Percentiles rank a stretch among this genome's conserved stretches.
These are phyloP conservation scores for Oncorhynchus keta DNA, from an alignment of 2,113 vertebrate genomes.

Conservation along the genomic window DNA sequence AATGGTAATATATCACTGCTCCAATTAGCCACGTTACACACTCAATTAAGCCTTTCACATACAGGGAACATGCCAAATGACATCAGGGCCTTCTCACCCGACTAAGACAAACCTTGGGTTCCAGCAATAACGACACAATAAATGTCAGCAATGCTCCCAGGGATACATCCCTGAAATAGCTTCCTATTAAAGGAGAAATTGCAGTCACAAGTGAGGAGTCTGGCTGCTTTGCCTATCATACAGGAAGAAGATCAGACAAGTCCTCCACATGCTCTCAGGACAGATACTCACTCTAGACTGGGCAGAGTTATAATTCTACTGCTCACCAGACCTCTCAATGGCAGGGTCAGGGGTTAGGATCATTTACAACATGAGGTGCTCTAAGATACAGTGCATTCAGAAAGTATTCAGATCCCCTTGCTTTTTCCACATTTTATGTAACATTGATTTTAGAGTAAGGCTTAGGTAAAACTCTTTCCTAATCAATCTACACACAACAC, in stretches of 20 bases:
- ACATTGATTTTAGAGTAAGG: no score
- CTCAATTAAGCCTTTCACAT: conserved; percentile 45
- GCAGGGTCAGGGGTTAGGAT: neutral
- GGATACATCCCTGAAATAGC: neutral
- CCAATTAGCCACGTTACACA: conserved; percentile 50
- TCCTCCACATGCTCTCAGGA: neutral
- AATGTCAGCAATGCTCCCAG: conserved; percentile 7
- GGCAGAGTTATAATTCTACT: neutral
- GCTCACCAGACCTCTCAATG: neutral
- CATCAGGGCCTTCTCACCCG: neutral
- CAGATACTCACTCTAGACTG: neutral
- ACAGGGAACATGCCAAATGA: conserved; percentile 27
- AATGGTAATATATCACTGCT: conserved; percentile 40
- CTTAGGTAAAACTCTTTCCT: no score
- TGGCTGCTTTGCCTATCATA: neutral
- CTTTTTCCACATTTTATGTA: neutral
- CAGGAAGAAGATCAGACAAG: neutral
- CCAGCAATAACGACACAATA: conserved; percentile 5
- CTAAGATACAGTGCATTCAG: neutral
- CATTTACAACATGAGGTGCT: neutral
- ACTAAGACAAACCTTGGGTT: neutral
- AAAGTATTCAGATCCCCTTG: neutral
- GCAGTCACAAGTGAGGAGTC: neutral
- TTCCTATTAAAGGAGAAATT: neutral
- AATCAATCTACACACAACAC: no score